Base-by-base conservation (phyloP, 2,113 vertebrate genomes). In the Sphyrna mokarran region DNA sequence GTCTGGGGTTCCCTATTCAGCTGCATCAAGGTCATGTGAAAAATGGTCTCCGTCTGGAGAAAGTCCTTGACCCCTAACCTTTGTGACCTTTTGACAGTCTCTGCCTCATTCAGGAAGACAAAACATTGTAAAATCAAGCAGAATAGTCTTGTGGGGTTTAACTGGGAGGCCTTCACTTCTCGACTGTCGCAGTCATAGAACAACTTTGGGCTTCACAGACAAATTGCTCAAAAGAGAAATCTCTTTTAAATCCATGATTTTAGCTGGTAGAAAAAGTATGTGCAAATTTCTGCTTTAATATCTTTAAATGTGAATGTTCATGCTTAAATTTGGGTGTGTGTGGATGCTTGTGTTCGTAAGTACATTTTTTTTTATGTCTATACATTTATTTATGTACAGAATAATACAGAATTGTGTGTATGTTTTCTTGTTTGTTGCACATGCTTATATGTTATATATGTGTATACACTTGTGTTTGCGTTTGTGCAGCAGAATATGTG, bases 1-100 rank as follows among this genome's bases (percentile, higher is more conserved):
- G 97, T 97, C 98, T 98, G 97, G 98, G 97, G 97, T 23, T 97
- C 97, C 96, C 96, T 96, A 97, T 97, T 98, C 97, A 97, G 96
- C 97, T 80, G 96, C 96, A 96, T 96, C 96, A 97, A 97, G 97
- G 97, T 97, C 97, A 96, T 97, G 97, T 97, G 98, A 98, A 97
- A 97, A 97, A 98, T 97, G 96, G 96, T 96, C 96, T 96, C 97
- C 95, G 96, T 96, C 97, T 97, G 96, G 97, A 96, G 97, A 97
- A 98, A 97, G 97, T 96, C 97, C 97, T 97, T 96, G 97, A 96
- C 97, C 97, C 96, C 20, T 97, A 97, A 96, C 96, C 97, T 97
- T 80, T 96, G 96, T 97, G 97, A 98, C 96, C 96, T 97, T 97
- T 97, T 96, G 96, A 97, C 97, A 97, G 97, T 97, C 96, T 96